Evolutionary conservation across 1,140 invertebrate genomes (phyloP).

Genomic region (Cydia fagiglandana): DNA sequence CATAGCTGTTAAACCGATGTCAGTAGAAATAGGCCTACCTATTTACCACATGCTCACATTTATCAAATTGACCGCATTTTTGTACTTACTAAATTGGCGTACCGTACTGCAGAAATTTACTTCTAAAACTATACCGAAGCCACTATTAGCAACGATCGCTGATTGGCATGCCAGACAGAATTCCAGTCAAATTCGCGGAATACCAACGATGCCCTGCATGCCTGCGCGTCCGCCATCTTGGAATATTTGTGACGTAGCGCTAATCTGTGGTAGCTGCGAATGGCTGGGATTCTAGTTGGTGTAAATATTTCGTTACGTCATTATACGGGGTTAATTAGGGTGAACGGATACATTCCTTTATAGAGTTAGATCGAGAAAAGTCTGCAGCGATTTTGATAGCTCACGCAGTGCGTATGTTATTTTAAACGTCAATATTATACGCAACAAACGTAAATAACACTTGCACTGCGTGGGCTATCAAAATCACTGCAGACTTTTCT

Average conservation of each 20-base stretch:
- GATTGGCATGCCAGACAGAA: not conserved
- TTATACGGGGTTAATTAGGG: not conserved
- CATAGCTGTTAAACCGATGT: no score
- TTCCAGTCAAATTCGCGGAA: not conserved
- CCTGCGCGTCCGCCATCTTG: not conserved
- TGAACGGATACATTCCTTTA: not conserved
- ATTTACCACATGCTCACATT: no score
- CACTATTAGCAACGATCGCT: not conserved
- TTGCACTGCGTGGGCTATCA: no score
- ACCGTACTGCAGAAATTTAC: no score
- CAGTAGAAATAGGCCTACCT: no score
- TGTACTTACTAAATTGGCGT: no score
- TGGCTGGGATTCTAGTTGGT: not conserved
- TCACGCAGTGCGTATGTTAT: no score
- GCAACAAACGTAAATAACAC: no score
- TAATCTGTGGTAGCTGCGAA: not conserved
- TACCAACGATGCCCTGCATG: not conserved
- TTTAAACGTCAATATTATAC: no score
- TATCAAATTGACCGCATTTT: no score
- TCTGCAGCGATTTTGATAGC: no score
- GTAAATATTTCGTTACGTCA: not conserved
- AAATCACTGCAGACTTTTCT: no score
- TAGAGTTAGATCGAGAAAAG: not conserved
- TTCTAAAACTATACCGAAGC: not conserved
- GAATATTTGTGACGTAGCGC: not conserved